These are phyloP conservation scores for Magallana gigas DNA, from an alignment of 1,140 invertebrate species.

Conservation along the genomic window DNA sequence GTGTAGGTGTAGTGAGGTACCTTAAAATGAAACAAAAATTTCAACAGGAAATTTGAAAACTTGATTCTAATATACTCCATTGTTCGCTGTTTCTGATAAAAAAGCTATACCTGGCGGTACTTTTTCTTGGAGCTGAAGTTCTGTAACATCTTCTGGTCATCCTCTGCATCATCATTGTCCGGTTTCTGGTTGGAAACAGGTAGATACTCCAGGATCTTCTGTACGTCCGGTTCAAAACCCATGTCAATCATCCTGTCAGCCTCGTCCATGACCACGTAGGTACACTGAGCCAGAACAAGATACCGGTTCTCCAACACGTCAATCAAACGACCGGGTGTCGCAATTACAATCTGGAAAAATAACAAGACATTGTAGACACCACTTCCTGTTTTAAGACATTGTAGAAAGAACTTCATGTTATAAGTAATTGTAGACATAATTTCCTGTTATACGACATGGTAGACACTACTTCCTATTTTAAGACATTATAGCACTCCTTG, in stretches of 20 bases:
- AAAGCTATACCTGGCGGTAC: slow-evolving; percentile 88
- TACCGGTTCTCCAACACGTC: slow-evolving; percentile 99
- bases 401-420: too few relatives aligned
- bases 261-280: slow-evolving; percentile 85
- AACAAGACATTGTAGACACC: not conserved
- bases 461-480: too few relatives aligned
- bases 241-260: slow-evolving; percentile 99
- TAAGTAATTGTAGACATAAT: too few relatives aligned
- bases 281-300: slow-evolving; percentile 96
- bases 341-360: slow-evolving; percentile 94
- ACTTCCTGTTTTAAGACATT: too few relatives aligned
- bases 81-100: too few relatives aligned
- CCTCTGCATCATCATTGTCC: slow-evolving; percentile 98
- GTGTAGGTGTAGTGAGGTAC: too few relatives aligned
- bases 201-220: slow-evolving; percentile 99
- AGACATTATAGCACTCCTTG: too few relatives aligned
- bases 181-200: slow-evolving; percentile 99
- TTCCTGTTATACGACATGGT: too few relatives aligned
- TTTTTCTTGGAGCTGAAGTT: slow-evolving; percentile 97
- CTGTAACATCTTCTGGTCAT: slow-evolving; percentile 92
- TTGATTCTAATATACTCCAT: too few relatives aligned
- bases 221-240: slow-evolving; percentile 99
- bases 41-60: too few relatives aligned
- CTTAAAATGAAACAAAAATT: too few relatives aligned
- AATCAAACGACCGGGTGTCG: slow-evolving; percentile 98